These are phyloP conservation scores for Helicoverpa armigera DNA, from an alignment of 1,140 invertebrate genomes.

Conservation along the genomic window DNA sequence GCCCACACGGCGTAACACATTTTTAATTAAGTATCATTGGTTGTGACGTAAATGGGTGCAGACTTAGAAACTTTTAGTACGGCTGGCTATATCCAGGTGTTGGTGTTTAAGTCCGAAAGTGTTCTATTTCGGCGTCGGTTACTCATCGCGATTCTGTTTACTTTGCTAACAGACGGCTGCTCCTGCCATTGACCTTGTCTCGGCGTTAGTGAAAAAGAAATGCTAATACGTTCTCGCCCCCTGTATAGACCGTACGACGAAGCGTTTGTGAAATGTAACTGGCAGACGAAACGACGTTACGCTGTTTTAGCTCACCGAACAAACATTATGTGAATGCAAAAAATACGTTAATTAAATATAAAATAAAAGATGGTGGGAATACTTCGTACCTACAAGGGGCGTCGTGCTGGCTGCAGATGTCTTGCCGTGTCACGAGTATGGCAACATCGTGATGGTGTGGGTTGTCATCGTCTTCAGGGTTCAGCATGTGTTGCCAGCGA, in stretches of 20 bases:
- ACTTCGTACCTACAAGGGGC: slow-evolving; percentile 88
- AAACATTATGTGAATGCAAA: neutral
- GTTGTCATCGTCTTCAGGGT: slow-evolving; percentile 92
- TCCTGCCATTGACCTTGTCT: slow-evolving; percentile 82
- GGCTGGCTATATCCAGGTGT: slow-evolving; percentile 64
- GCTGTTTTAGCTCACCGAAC: neutral
- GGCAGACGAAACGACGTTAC: slow-evolving; percentile 19
- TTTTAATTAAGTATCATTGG: slow-evolving; percentile 21
- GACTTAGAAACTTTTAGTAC: slow-evolving; percentile 45
- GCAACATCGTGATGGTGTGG: slow-evolving; percentile 98
- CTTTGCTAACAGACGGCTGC: slow-evolving; percentile 75
- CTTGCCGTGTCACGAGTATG: slow-evolving; percentile 95
- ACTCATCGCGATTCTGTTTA: slow-evolving; percentile 78
- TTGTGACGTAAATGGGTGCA: slow-evolving; percentile 42
- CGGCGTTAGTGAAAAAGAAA: slow-evolving; percentile 66
- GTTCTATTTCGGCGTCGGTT: slow-evolving; percentile 78
- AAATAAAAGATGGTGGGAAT: slow-evolving; percentile 37
- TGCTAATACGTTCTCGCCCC: slow-evolving; percentile 52
- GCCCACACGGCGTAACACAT: slow-evolving; percentile 37
- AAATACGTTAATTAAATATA: neutral
- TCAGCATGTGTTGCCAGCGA: slow-evolving; percentile 93
- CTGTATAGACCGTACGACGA: neutral
- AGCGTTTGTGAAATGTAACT: neutral
- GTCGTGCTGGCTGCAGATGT: slow-evolving; percentile 94
- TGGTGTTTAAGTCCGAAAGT: slow-evolving; percentile 71